These are phyloP conservation scores for Spilarctia lutea DNA, from an alignment of 2,888 invertebrate species.

Conservation along the genomic window DNA sequence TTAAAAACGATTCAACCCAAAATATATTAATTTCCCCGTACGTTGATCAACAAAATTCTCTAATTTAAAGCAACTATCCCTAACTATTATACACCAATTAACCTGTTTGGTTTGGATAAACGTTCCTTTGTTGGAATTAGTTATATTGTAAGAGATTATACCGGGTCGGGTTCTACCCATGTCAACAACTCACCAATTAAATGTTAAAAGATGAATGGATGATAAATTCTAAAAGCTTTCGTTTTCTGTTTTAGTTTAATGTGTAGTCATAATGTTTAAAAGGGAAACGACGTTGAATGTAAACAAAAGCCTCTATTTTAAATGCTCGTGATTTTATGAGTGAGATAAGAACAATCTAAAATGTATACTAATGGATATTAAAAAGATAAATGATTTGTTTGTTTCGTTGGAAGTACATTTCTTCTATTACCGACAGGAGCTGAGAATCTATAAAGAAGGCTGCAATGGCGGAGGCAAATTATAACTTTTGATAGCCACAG, in stretches of 20 bases:
- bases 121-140: slow-evolving; percentile 19
- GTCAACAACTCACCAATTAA: slow-evolving; percentile 23
- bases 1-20: neutral
- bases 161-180: slow-evolving; percentile 14
- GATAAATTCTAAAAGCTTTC: slow-evolving; percentile 6
- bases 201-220: slow-evolving; percentile 10
- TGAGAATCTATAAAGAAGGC: too few species aligned
- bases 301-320: neutral
- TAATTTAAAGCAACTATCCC: slow-evolving; percentile 3
- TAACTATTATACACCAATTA: slow-evolving; percentile 23
- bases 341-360: neutral
- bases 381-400: too few species aligned
- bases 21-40: neutral
- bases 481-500: too few species aligned
- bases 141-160: slow-evolving; percentile 15
- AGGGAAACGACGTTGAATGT: neutral
- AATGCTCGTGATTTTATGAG: neutral
- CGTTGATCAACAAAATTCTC: neutral
- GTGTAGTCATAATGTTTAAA: neutral
- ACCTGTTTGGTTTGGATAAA: slow-evolving; percentile 19
- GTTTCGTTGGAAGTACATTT: too few species aligned
- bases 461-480: too few species aligned
- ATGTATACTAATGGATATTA: neutral
- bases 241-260: slow-evolving; percentile 5
- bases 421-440: too few species aligned